A percentile compares a stretch with the other conserved stretches of the same genome.
Conservation (phyloP, 2,888 invertebrate genomes). For the Cosmia trapezina region DNA sequence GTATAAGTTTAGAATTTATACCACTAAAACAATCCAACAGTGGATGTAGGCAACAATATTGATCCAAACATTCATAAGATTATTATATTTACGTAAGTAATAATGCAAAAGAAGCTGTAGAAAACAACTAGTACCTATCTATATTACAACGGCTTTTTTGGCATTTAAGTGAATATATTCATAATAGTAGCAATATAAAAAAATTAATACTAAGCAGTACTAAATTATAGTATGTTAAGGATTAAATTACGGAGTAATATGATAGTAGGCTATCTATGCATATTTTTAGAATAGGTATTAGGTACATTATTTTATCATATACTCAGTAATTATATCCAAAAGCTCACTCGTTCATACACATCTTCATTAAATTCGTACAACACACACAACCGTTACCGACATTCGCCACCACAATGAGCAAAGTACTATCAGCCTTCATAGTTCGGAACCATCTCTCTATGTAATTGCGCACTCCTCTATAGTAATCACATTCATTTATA, state of each 20-base stretch:
- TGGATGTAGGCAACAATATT: constrained; percentile 64
- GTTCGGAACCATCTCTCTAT: constrained; percentile 53
- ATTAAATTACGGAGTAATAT: constrained; percentile 52
- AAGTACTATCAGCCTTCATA: constrained; percentile 76
- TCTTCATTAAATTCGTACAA: constrained; percentile 57
- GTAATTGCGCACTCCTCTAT: constrained; percentile 19
- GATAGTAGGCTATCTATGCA: constrained; percentile 7
- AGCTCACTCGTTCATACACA: constrained; percentile 18
- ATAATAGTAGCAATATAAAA: constrained; percentile 61
- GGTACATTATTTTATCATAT: constrained; percentile 15
- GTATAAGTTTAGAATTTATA: constrained; percentile 51
- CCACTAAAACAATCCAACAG: constrained; percentile 61
- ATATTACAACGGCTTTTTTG: constrained; percentile 61
- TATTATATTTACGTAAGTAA: constrained; percentile 48
- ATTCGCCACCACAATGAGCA: constrained; percentile 71
- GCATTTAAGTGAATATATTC: constrained; percentile 59
- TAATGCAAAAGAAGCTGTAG: constrained; percentile 58
- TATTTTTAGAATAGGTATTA: constrained; percentile 15
- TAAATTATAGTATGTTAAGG: constrained; percentile 4
- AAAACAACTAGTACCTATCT: constrained; percentile 55
- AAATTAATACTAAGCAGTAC: constrained; percentile 53
- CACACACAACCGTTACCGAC: constrained; percentile 34
- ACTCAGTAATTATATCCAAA: constrained; percentile 43
- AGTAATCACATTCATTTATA: constrained; percentile 35
- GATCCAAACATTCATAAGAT: constrained; percentile 68